Conservation (phyloP, 2,797 vertebrate species). For the Falco cherrug region DNA sequence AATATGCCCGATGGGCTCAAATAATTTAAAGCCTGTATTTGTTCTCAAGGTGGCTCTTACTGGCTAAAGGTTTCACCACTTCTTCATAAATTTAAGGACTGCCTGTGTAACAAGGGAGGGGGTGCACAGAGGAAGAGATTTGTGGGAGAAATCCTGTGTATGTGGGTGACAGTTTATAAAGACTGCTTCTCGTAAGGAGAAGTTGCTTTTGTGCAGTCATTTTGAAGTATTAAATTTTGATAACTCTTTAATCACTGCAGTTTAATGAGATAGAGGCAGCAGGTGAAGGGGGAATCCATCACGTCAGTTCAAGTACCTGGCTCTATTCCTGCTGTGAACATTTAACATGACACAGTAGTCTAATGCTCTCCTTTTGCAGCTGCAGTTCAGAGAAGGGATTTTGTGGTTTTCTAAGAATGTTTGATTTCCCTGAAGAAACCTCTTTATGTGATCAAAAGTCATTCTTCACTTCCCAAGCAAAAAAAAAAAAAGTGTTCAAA, state of each 20-base stretch:
- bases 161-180: not conserved
- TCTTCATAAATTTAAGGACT: slow-evolving; percentile 46
- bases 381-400: not conserved
- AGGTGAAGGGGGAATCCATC: slow-evolving; percentile 67
- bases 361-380: not conserved
- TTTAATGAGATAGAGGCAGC: slow-evolving; percentile 69
- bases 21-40: slow-evolving; percentile 64
- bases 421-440: slow-evolving; percentile 41
- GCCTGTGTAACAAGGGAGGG: not conserved
- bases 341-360: not conserved
- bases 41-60: slow-evolving; percentile 33
- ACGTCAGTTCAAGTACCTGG: slow-evolving; percentile 25
- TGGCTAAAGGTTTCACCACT: slow-evolving; percentile 43
- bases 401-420: not conserved
- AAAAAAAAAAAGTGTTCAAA: not conserved
- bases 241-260: slow-evolving; percentile 70
- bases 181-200: not conserved
- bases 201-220: slow-evolving; percentile 52
- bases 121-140: not conserved
- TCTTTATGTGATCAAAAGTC: not conserved
- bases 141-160: not conserved
- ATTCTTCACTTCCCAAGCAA: not conserved
- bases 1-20: not conserved
- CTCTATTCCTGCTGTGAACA: slow-evolving; percentile 31
- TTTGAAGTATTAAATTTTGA: slow-evolving; percentile 70